Base-by-base conservation (phyloP, 2,797 vertebrate genomes). In the Ctenopoma multispine region DNA sequence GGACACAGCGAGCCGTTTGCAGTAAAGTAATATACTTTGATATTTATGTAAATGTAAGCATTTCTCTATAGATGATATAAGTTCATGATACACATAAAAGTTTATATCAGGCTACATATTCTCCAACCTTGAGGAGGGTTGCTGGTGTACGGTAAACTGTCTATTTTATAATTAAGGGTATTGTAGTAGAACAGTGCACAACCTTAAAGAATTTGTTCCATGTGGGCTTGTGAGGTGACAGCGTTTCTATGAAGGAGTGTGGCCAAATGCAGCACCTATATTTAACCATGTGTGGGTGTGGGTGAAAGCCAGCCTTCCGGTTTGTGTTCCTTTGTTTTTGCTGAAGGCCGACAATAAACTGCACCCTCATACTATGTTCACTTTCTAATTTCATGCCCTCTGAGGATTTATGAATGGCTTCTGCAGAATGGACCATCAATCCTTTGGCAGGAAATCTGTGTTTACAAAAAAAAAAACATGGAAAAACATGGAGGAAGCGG, bases 321-420 rank as follows among this genome's bases (percentile, higher is more conserved):
- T 88, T 82, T 83, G 81, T 84, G 89, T 88, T 90, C 87, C 78
- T 87, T 83, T 90, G 79, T 93, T 88, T 84, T 71, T 75, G 62
- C 53, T 40, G 51, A 51, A 48, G 67, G 60, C 68, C 57, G 58
- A 48, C 56, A 44, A 59, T 54, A 44, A 72, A 69, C 67, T 57
- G 58, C 74, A 64, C 44, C 47, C 55, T 71, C 17, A 10, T 48
- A 64, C 68, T 43, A 18, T 51, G 65, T 73, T 62, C 40, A 66
- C 86, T 88, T 89, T 89, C 77, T 87, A 84, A 78, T 90, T 65
- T 54, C 31, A 13, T 64, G 61, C 64, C 64, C 48, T 57, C 53
- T 24, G 14, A 70, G 63, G 58, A 76, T 78, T 71, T 63, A 61
- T 68, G 60, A 80, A 83, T 60, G 69, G 40, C 55, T 17, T 36